Percentiles rank a stretch among this genome's conserved stretches.
Conservation (phyloP, 2,113 vertebrate genomes). For the Microtus oregoni region DNA sequence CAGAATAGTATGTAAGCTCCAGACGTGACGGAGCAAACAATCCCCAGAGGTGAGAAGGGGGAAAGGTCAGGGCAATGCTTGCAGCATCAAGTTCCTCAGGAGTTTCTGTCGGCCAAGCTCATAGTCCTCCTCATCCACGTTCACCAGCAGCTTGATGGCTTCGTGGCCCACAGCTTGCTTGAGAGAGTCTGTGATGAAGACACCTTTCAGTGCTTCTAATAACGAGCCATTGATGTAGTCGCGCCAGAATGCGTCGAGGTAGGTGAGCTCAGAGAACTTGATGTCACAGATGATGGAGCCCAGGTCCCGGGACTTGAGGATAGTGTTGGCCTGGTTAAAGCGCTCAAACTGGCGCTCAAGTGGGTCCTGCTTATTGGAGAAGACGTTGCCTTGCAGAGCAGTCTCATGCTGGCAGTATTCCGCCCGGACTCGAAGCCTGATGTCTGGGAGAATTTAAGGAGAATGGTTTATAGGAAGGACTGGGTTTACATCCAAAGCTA, state of each 20-base stretch:
- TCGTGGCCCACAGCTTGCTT: slow-evolving; percentile 98
- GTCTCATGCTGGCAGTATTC: slow-evolving; percentile 98
- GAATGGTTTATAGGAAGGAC: accelerated
- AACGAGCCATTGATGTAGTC: slow-evolving; percentile 98
- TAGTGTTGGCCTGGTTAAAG: slow-evolving; percentile 98
- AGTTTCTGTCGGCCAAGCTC: slow-evolving; percentile 96
- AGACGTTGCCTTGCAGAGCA: slow-evolving; percentile 96
- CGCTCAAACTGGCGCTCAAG: slow-evolving; percentile 97
- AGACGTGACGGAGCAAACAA: slow-evolving; percentile 14
- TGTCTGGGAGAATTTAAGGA: slow-evolving; percentile 86
- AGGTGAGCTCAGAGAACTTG: slow-evolving; percentile 98
- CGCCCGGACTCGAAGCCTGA: slow-evolving; percentile 95
- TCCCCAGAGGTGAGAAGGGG: neutral
- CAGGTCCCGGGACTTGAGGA: slow-evolving; percentile 96
- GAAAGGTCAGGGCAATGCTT: slow-evolving; percentile 85
- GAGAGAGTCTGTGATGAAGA: slow-evolving; percentile 99
- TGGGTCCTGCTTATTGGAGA: slow-evolving; percentile 98
- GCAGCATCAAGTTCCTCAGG: slow-evolving; percentile 95
- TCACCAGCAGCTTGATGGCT: slow-evolving; percentile 97
- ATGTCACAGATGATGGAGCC: slow-evolving; percentile 99
- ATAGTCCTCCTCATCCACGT: slow-evolving; percentile 98
- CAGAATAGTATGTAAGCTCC: slow-evolving; percentile 65
- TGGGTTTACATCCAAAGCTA: neutral
- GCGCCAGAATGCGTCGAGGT: slow-evolving; percentile 99
- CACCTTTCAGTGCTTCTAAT: slow-evolving; percentile 97